Base-by-base conservation (phyloP, 37 sponge, comb jelly and placozoan genomes). In the Aphrocallistes beatrix region DNA sequence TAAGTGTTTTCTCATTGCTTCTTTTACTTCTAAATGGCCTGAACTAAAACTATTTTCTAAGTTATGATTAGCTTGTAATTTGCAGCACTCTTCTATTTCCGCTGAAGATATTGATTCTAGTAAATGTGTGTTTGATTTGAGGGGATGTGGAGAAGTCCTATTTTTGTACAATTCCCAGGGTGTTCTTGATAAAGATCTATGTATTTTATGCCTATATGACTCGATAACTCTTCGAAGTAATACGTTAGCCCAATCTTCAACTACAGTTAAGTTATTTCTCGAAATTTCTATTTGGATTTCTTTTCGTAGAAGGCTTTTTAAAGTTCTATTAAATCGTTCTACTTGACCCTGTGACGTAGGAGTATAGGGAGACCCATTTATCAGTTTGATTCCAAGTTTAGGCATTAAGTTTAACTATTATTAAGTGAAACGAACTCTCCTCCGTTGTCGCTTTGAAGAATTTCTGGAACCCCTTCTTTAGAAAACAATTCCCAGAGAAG, bases 301-400 rank as follows among this genome's bases (percentile, higher is more conserved):
- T 42, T 42, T 42, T 42, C 45, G 6, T 16, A 60, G 75, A 28
- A 60, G 25, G 34, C 75, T 19, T 60, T 60, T 60, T 28, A 60
- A 60, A 25, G 75, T 60, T 60, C 75, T 60, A 60, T 21, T 60
- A 60, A 32, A 60, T 60, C 75, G n/a, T 60, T 60, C 75, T 6
- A 60, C 75, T 13, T 60, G 75, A 6, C 75, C 75, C n/a, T 60
- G 75, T 60, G 75, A 60, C 10, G 75, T 60, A 60, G 75, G 75
- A 60, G 34, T 60, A 60, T 60, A 60, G 3, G 75, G 34, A 19
- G 75, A 60, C 8, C 75, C 75, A 60, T 60, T 60, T 60, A 60
- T 60, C 75, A 60, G 75, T 60, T 60, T 60, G 8, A 60, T 60
- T 60, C 75, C 75, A 60, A 60, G 75, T 28, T 60, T 60, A 19